Evolutionary conservation across 1,140 invertebrate genomes (phyloP).

Genomic region (Calosoma granatense): DNA sequence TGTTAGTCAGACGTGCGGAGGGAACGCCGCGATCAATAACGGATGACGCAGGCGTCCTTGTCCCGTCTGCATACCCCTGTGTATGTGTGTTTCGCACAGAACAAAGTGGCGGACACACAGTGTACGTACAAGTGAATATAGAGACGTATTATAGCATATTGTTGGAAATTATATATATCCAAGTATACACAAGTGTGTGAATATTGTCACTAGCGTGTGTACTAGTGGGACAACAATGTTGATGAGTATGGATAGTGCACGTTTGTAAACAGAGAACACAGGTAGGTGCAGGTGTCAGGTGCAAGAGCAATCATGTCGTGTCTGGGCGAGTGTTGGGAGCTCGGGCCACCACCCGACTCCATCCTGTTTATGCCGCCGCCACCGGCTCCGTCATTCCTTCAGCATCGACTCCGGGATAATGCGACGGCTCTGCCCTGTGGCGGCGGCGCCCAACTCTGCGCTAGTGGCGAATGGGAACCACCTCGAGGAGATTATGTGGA

Average conservation of each 20-base stretch:
- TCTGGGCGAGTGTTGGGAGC: slow-evolving; percentile 49
- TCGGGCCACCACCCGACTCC: slow-evolving; percentile 69
- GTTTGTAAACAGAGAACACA: no score
- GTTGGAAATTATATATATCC: no score
- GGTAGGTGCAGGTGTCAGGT: no score
- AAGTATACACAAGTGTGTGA: no score
- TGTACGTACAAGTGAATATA: no score
- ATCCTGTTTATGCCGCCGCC: slow-evolving; percentile 73
- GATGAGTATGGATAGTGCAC: no score
- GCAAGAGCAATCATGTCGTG: slow-evolving; percentile 25
- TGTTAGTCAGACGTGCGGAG: not conserved
- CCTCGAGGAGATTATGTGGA: slow-evolving; percentile 60
- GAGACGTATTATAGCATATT: no score
- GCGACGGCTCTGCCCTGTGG: slow-evolving; percentile 44
- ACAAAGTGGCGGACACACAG: no score
- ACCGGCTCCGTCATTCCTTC: slow-evolving; percentile 61
- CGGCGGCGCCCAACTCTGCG: slow-evolving; percentile 34
- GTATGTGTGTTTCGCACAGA: no score
- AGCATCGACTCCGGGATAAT: slow-evolving; percentile 37
- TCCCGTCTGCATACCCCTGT: no score
- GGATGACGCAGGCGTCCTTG: not conserved
- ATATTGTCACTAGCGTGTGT: no score
- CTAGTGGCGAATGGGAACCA: slow-evolving; percentile 29
- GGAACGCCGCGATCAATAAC: not conserved
- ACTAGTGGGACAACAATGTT: no score